phyloP scores from a whole-genome alignment of 2,113 vertebrate species.

The Oophaga pumilio region DNA sequence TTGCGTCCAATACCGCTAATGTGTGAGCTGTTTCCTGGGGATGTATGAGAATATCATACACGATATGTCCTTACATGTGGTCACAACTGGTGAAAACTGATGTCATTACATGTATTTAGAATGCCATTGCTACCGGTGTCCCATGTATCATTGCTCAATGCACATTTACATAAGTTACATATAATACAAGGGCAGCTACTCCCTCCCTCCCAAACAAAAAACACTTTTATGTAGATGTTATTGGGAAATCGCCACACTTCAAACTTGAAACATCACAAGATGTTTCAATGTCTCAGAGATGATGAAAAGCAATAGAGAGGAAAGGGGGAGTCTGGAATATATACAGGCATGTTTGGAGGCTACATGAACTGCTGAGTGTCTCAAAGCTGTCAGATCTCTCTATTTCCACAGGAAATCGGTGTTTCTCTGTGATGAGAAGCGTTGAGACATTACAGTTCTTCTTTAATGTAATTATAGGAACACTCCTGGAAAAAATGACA shows the following conservation, averaged over 20 bases:
- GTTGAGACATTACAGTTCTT: not conserved
- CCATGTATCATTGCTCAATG: not conserved
- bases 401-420: no score
- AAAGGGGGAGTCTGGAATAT: no score
- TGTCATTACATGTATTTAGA: not conserved
- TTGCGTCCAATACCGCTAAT: not conserved
- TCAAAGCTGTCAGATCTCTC: no score
- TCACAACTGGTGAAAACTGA: not conserved
- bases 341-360: no score
- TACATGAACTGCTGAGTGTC: no score
- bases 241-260: not conserved
- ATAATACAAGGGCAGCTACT: not conserved
- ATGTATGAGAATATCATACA: not conserved
- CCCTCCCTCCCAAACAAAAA: not conserved
- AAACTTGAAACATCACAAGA: not conserved
- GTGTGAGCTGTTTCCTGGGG: not conserved
- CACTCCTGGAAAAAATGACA: not conserved
- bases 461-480: not conserved
- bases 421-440: not conserved
- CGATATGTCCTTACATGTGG: not conserved
- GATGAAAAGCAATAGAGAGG: no score
- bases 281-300: not conserved
- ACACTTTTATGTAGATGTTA: not conserved
- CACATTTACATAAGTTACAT: not conserved
- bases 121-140: not conserved